Evolutionary conservation across 2,113 vertebrate species (phyloP).

Genomic region (Phrynosoma blainvillii): DNA sequence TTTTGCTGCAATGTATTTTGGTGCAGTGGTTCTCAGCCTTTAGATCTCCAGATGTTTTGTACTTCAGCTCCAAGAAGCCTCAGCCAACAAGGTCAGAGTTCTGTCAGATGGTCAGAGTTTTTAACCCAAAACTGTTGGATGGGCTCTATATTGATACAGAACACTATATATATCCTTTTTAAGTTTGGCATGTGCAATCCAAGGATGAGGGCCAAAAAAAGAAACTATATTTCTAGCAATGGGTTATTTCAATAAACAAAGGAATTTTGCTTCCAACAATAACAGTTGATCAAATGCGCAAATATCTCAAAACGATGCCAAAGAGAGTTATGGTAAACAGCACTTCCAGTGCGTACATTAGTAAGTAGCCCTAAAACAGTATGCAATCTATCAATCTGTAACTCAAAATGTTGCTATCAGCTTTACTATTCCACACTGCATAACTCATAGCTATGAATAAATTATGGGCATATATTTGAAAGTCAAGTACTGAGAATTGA

Average conservation of each 20-base stretch:
- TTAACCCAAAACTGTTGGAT: no score
- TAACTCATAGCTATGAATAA: background rate
- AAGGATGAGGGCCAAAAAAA: background rate
- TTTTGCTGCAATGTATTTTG: background rate
- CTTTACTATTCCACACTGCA: background rate
- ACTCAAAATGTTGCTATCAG: background rate
- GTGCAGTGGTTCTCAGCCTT: no score
- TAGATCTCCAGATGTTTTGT: no score
- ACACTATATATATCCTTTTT: background rate
- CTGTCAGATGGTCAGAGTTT: no score
- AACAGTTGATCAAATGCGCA: background rate
- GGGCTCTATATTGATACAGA: background rate
- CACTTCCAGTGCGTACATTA: background rate
- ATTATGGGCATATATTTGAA: background rate
- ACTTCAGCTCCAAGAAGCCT: no score
- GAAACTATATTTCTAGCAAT: background rate
- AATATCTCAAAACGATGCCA: conserved; percentile 33
- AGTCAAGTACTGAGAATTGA: background rate
- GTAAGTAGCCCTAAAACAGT: background rate
- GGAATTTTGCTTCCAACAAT: background rate
- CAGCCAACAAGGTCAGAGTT: no score
- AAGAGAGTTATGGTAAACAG: background rate
- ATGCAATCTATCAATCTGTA: background rate
- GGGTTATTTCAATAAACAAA: background rate
- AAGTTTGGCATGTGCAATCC: background rate